Evolutionary conservation across 2,888 invertebrate species (phyloP), one percentile per base, ranked within the genome.

Genomic region (Chrysotoxum bicinctum): DNA sequence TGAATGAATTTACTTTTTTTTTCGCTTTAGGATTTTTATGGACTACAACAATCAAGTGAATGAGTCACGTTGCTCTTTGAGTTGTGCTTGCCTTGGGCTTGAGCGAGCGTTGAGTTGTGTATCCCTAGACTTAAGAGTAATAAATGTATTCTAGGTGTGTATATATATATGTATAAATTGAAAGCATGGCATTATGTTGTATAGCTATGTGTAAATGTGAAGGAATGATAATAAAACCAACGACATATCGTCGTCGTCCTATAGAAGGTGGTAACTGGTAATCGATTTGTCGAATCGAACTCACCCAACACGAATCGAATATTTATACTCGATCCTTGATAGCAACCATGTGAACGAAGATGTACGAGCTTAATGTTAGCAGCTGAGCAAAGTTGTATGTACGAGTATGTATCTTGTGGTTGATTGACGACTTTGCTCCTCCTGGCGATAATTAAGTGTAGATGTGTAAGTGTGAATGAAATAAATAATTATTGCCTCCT

Each of bases 11-110:
- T 45, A 19, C 37, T 74, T 50, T 9, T 32, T 30, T 52, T 30
- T 19, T 23, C 23, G 8, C 7, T 62, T 50, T 3, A 14, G 7
- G 26, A 23, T 30, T 21, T 73, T 50, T 56, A 64, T 52, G 32
- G 74, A 68, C 68, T 56, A 45, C 50, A 50, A 43, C 62, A 64
- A 69, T 69, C 68, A 76, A 40, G 60, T 69, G 69, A 75, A 75
- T 75, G 74, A 60, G 50, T 76, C 60, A 69, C 69, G 69, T 69
- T 75, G 37, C 32, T 64, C 52, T 40, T 40, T 35, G 60, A 50
- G 30, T 66, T 64, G 32, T 52, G 62, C 50, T 56, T 66, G 50
- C 50, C 50, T 50, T 35, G 66, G 48, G 66, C 66, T 32, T 30
- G 37, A 60, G 37, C 0, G 37, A 60, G 37, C 0, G 7, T 37